A percentile compares a stretch with the other conserved stretches of the same genome.
Evolutionary conservation across 2,888 invertebrate species (phyloP).

Genomic region (Carpatolechia fugitivella): DNA sequence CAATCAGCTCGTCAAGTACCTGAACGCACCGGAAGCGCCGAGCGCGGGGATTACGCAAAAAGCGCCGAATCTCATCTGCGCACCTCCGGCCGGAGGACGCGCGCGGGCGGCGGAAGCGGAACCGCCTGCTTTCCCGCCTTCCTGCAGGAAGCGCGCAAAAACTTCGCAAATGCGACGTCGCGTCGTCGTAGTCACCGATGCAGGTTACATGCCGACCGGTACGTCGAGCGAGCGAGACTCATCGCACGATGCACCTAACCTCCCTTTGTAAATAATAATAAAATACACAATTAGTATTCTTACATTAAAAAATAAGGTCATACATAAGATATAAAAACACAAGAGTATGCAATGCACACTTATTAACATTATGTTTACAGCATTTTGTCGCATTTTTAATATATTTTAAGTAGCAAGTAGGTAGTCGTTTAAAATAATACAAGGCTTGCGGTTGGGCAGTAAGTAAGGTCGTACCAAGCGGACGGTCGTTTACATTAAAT

Average conservation of each 20-base stretch:
- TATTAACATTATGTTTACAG: too few species aligned
- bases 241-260: background rate
- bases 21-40: conserved; percentile 53
- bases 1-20: conserved; percentile 47
- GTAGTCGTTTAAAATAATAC: background rate
- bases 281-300: too few species aligned
- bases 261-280: conserved; percentile 12
- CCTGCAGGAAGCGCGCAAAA: conserved; percentile 50
- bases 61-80: conserved; percentile 61
- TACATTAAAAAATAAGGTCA: too few species aligned
- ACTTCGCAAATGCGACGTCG: conserved; percentile 39
- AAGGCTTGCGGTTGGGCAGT: conserved; percentile 27
- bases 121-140: conserved; percentile 54
- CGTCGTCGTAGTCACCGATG: too few species aligned
- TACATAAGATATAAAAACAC: too few species aligned
- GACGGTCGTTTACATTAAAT: conserved; percentile 53
- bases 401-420: too few species aligned
- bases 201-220: conserved; percentile 43
- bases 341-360: too few species aligned
- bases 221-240: too few species aligned
- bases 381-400: too few species aligned
- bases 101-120: conserved; percentile 57
- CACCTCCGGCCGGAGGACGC: conserved; percentile 56
- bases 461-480: conserved; percentile 19
- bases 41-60: conserved; percentile 53